Evolutionary conservation across 2,888 invertebrate species (phyloP).

Genomic region (Hirtodrosophila alboralis): DNA sequence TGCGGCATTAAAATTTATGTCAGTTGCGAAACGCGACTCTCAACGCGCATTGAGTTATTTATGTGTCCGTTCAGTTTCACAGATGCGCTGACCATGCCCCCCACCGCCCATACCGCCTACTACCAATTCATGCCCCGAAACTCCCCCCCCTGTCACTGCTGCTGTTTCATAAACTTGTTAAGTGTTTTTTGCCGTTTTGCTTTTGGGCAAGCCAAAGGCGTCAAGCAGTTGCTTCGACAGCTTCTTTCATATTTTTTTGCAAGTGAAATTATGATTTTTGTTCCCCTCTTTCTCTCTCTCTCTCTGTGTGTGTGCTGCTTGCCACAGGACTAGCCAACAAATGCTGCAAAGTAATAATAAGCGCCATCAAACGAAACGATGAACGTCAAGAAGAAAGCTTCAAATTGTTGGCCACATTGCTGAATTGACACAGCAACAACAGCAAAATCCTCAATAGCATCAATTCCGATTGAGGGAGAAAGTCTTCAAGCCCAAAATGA

Average conservation of each 20-base stretch:
- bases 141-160: constrained; percentile 2
- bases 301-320: constrained; percentile 10
- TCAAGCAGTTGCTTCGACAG: constrained; percentile 36
- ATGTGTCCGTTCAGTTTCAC: constrained; percentile 36
- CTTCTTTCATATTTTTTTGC: constrained; percentile 26
- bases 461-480: constrained; percentile 13
- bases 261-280: constrained; percentile 48
- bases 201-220: constrained; percentile 34
- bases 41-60: constrained; percentile 65
- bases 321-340: constrained; percentile 29
- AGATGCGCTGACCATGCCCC: not conserved
- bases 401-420: constrained; percentile 16
- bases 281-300: constrained; percentile 17
- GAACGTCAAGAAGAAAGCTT: constrained; percentile 8
- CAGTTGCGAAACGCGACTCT: constrained; percentile 50
- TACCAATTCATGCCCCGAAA: not conserved
- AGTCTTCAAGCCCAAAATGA: constrained; percentile 15
- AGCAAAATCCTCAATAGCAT: not conserved
- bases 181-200: constrained; percentile 51
- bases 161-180: constrained; percentile 60
- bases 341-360: constrained; percentile 59
- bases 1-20: constrained; percentile 61
- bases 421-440: constrained; percentile 18
- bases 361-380: constrained; percentile 36
- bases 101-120: not conserved